Evolutionary conservation across 2,888 invertebrate species (phyloP).

Genomic region (Agrotis ipsilon): DNA sequence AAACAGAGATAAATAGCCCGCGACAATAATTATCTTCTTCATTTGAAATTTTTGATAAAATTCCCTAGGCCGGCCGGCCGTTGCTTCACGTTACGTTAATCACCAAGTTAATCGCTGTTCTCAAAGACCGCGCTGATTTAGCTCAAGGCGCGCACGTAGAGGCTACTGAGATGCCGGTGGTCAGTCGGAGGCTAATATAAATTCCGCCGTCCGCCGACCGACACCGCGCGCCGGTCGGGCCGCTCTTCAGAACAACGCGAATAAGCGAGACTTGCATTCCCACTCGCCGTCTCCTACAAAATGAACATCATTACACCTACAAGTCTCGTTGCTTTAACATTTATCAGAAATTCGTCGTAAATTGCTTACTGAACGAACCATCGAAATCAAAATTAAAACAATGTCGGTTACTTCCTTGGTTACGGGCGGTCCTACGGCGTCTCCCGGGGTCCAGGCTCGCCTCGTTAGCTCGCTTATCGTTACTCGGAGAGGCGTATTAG

Average conservation of each 20-base stretch:
- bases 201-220: constrained; percentile 19
- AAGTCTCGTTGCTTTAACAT: constrained; percentile 17
- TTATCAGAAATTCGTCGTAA: neutral
- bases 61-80: neutral
- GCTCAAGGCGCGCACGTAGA: constrained; percentile 1
- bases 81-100: neutral
- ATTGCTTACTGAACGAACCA: constrained; percentile 4
- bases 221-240: neutral
- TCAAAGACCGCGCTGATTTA: neutral
- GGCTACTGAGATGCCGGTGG: constrained; percentile 30
- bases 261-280: constrained; percentile 32
- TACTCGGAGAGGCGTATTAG: no score
- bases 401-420: neutral
- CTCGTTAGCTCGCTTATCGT: neutral
- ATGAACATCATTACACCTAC: constrained; percentile 14
- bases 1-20: no score
- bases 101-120: neutral
- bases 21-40: no score
- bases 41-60: no score
- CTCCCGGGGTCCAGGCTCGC: neutral
- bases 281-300: neutral
- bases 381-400: neutral
- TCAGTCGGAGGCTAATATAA: constrained; percentile 42
- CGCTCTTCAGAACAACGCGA: constrained; percentile 9
- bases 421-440: no score